A percentile compares a stretch with the other conserved stretches of the same genome.
Evolutionary conservation across 2,113 vertebrate genomes (phyloP).

Genomic region (Podarcis raffonei): DNA sequence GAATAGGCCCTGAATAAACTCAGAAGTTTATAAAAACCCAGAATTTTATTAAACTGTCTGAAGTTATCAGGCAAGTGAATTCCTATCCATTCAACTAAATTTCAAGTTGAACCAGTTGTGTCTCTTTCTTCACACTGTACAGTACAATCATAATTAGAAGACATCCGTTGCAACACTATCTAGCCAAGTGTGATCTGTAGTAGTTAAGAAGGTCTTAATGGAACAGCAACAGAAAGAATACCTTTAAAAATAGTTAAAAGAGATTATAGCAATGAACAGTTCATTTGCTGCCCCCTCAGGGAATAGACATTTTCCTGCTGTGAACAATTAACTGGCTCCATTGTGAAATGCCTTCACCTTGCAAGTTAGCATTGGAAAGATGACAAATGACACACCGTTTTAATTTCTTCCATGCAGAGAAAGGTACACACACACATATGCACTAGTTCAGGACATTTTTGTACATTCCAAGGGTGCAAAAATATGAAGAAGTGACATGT

Average conservation of each 20-base stretch:
- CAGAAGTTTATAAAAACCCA: background rate
- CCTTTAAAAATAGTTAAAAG: conserved; percentile 39
- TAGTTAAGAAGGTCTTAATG: conserved; percentile 22
- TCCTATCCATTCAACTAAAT: conserved; percentile 1
- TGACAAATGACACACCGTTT: background rate
- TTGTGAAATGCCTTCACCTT: background rate
- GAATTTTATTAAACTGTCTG: background rate
- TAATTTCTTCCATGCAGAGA: conserved; percentile 10
- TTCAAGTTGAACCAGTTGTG: conserved; percentile 30
- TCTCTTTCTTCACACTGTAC: conserved; percentile 19
- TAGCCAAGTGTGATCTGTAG: conserved; percentile 18
- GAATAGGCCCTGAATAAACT: conserved; percentile 20
- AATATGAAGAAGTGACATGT: no score
- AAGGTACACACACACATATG: background rate
- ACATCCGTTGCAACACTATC: conserved; percentile 34
- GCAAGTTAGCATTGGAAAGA: background rate
- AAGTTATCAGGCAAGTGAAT: background rate
- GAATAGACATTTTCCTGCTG: conserved; percentile 20
- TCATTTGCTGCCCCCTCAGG: conserved; percentile 38
- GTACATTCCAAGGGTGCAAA: background rate
- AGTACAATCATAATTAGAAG: conserved; percentile 17
- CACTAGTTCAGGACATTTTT: background rate
- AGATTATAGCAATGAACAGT: conserved; percentile 33
- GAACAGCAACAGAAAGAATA: background rate
- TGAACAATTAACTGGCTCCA: conserved; percentile 8